Percentiles rank a stretch among this genome's conserved stretches.
Conservation (phyloP, 1,140 invertebrate genomes). For the Drosophila ironensis region DNA sequence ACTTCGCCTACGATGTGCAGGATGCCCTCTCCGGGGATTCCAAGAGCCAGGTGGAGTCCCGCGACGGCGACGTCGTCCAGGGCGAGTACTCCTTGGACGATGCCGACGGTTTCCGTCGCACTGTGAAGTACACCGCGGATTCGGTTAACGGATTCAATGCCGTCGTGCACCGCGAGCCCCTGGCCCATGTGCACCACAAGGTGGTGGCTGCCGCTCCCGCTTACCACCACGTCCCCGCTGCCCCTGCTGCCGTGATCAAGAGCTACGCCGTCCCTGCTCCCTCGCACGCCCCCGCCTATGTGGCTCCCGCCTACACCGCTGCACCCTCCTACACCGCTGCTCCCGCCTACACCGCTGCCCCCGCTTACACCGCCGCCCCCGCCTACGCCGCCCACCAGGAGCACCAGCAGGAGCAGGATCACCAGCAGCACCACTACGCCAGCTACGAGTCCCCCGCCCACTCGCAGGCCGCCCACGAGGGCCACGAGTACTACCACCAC, state of each 20-base stretch:
- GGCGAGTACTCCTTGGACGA: constrained; percentile 79
- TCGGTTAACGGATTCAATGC: constrained; percentile 82
- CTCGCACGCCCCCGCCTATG: constrained; percentile 50
- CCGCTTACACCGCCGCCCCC: too few relatives aligned
- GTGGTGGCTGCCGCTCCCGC: constrained; percentile 52
- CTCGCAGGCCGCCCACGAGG: constrained; percentile 53
- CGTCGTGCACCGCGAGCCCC: constrained; percentile 82
- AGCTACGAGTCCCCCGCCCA: constrained; percentile 65
- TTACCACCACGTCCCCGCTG: constrained; percentile 52
- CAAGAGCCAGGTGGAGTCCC: constrained; percentile 84
- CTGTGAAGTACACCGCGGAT: constrained; percentile 82
- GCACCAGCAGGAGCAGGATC: constrained; percentile 27
- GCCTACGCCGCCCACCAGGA: constrained; percentile 48
- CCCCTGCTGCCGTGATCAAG: constrained; percentile 47
- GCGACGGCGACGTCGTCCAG: constrained; percentile 84
- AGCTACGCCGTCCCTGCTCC: constrained; percentile 49
- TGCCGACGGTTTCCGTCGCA: constrained; percentile 80
- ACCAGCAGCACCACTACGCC: constrained; percentile 58
- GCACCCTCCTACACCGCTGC: constrained; percentile 23
- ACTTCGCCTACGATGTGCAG: constrained; percentile 83
- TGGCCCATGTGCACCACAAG: constrained; percentile 65
- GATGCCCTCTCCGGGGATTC: constrained; percentile 84
- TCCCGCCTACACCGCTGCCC: constrained; percentile 30
- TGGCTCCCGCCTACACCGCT: constrained; percentile 29
- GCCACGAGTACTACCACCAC: constrained; percentile 70